Evolutionary conservation across 2,113 vertebrate species (phyloP), one percentile per base, ranked within the genome.

Genomic region (Phrynocephalus versicolor): DNA sequence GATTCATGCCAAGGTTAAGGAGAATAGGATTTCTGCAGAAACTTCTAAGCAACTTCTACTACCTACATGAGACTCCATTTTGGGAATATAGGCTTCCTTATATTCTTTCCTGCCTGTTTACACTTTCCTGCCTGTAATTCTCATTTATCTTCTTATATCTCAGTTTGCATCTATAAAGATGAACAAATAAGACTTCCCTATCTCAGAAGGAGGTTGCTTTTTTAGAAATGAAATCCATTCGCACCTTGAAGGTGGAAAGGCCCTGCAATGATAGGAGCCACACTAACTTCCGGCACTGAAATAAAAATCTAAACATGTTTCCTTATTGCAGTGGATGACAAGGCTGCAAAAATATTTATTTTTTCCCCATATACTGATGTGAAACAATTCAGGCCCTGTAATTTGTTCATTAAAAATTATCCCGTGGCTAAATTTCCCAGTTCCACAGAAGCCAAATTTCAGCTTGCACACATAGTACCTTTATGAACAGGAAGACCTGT

Each of bases 21-120:
- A 6, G 15, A 30, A 30, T 45, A 45, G 25, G 41, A n/a, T 16
- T 65, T 21, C 37, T n/a, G 35, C 57, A 18, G n/a, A 74, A 45
- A 3, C 18, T 76, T 72, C 71, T 80, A 8, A 51, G 78, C 14
- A 76, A 88, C 0, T 21, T 35, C 15, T 79, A 23, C 15, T 79
- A 23, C 76, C 35, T 39, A 13, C 25, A 30, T 69, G 15, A 6
- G n/a, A 13, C 45, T 87, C 51, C 1, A 6, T 19, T 58, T 84
- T 79, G 84, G 78, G 85, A 81, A 85, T 90, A 85, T 70, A 88
- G 27, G 2, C 84, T 84, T 77, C n/a, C n/a, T n/a, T n/a, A n/a
- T n/a, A n/a, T n/a, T n/a, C n/a, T n/a, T n/a, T n/a, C n/a, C n/a
- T n/a, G n/a, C n/a, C n/a, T n/a, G n/a, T n/a, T n/a, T n/a, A n/a